A percentile compares a stretch with the other conserved stretches of the same genome.
These are phyloP conservation scores for Coptotermes formosanus DNA, from an alignment of 1,140 invertebrate species.

Conservation along the genomic window DNA sequence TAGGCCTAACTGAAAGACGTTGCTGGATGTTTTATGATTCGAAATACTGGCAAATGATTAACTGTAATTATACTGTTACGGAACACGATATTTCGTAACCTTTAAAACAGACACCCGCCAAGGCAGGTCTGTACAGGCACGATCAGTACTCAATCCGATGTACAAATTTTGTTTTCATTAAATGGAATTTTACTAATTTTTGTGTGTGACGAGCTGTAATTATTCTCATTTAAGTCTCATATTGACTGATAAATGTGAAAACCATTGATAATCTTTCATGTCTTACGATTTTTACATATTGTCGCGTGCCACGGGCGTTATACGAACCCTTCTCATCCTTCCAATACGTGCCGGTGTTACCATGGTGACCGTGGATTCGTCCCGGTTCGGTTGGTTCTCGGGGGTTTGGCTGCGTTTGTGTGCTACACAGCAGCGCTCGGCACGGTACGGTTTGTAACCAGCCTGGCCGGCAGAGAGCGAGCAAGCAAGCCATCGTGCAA, in stretches of 20 bases:
- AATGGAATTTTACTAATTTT: no score
- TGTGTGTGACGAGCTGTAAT: no score
- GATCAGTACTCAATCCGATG: no score
- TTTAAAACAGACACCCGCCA: no score
- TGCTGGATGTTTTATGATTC: no score
- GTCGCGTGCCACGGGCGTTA: background rate
- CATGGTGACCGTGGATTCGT: background rate
- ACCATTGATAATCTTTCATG: background rate
- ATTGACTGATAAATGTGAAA: background rate
- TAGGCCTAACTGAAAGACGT: no score
- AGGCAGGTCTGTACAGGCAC: no score
- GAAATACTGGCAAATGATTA: no score
- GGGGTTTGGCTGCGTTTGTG: slow-evolving; percentile 1
- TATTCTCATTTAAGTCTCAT: no score
- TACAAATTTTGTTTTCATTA: no score
- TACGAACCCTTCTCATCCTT: background rate
- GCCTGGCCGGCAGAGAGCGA: background rate
- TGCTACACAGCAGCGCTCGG: slow-evolving; percentile 8
- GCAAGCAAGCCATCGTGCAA: background rate
- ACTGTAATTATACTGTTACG: no score
- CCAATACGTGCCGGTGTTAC: background rate
- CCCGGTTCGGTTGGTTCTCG: slow-evolving; percentile 11
- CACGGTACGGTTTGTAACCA: slow-evolving; percentile 2
- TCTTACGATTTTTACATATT: background rate
- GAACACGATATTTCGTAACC: no score